Conservation (phyloP, 2,113 vertebrate species). For the Xiphias gladius region DNA sequence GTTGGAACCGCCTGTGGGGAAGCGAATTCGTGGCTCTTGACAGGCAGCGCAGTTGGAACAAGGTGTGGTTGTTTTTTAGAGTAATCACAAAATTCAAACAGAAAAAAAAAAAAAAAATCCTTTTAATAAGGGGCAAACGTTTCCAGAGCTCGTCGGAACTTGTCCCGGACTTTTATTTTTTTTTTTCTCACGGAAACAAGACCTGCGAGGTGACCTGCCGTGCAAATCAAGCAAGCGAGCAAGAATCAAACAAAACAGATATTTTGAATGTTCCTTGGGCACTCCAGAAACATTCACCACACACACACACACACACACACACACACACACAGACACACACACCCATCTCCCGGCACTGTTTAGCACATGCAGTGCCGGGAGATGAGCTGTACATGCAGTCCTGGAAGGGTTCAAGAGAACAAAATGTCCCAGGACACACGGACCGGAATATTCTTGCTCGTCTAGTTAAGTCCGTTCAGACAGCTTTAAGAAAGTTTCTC, state of each 20-base stretch:
- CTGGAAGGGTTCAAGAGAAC: constrained; percentile 38
- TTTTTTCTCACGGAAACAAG: background rate
- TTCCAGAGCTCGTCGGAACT: background rate
- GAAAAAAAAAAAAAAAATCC: background rate
- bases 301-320: background rate
- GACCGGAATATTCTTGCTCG: constrained; percentile 7
- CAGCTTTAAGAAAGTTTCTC: background rate
- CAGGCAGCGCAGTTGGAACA: background rate
- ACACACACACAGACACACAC: background rate
- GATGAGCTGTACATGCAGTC: constrained; percentile 29
- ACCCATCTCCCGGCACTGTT: background rate
- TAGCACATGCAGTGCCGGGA: background rate
- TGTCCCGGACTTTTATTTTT: too few relatives aligned
- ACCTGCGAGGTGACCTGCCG: background rate
- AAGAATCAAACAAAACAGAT: constrained; percentile 17
- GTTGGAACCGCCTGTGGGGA: background rate
- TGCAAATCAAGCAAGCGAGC: constrained; percentile 7
- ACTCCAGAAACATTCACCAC: background rate
- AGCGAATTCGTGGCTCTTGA: background rate
- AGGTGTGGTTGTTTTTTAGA: constrained; percentile 42
- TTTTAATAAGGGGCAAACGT: background rate
- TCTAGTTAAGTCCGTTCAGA: background rate
- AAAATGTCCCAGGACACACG: constrained; percentile 54
- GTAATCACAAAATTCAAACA: constrained; percentile 1
- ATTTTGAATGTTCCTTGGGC: background rate